Evolutionary conservation across 1,140 invertebrate genomes (phyloP).

Genomic region (Scaptomyza pallida): DNA sequence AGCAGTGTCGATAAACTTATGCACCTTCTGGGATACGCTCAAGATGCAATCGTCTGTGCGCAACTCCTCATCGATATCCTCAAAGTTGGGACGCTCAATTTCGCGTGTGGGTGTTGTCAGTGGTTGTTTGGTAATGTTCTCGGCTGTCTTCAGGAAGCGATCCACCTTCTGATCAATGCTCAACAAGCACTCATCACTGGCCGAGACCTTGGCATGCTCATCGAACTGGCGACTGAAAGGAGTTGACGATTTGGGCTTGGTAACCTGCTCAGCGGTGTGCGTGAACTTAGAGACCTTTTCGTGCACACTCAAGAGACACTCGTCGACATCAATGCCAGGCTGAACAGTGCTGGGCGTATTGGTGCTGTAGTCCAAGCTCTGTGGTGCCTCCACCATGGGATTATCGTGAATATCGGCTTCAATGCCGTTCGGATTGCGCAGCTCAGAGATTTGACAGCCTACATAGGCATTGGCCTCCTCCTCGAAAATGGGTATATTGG

Average conservation of each 20-base stretch:
- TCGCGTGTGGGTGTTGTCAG: constrained; percentile 81
- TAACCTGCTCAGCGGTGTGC: constrained; percentile 82
- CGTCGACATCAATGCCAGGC: constrained; percentile 60
- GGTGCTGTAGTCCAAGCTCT: constrained; percentile 65
- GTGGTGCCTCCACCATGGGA: constrained; percentile 72
- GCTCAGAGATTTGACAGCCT: constrained; percentile 78
- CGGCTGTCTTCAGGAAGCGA: constrained; percentile 87
- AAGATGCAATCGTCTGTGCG: constrained; percentile 85
- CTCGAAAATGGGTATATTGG: constrained; percentile 82
- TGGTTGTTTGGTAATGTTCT: constrained; percentile 85
- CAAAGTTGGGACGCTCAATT: constrained; percentile 85
- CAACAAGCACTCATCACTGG: constrained; percentile 87
- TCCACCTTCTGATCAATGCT: constrained; percentile 88
- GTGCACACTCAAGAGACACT: constrained; percentile 86
- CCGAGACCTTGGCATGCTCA: constrained; percentile 83
- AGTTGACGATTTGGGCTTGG: constrained; percentile 69
- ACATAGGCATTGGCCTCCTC: constrained; percentile 77
- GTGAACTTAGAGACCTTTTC: constrained; percentile 87
- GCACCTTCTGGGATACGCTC: constrained; percentile 87
- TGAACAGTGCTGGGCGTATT: constrained; percentile 4
- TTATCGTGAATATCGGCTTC: constrained; percentile 68
- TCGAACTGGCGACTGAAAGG: constrained; percentile 73
- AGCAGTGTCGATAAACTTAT: constrained; percentile 86
- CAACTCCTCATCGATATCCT: constrained; percentile 85
- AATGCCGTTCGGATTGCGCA: constrained; percentile 63